Percentiles rank a stretch among this genome's conserved stretches.
These are phyloP conservation scores for Azorinus chamasolen DNA, from an alignment of 2,888 invertebrate species.

Conservation along the genomic window DNA sequence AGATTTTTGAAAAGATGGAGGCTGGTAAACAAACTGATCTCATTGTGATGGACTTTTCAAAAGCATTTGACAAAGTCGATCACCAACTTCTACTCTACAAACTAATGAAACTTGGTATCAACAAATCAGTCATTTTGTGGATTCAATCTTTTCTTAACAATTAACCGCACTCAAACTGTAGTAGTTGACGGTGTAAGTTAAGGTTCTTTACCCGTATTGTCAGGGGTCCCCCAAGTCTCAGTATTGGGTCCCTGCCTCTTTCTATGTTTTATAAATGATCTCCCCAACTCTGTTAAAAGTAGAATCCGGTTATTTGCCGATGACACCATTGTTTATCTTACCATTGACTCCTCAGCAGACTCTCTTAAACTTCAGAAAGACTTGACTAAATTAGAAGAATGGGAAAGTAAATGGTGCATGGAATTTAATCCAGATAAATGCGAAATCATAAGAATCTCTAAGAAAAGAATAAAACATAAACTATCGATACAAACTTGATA, in stretches of 20 bases:
- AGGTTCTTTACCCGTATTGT: slow-evolving; percentile 1
- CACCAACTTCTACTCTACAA: slow-evolving; percentile 20
- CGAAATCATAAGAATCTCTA: slow-evolving; percentile 17
- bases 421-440: no score
- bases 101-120: slow-evolving; percentile 7
- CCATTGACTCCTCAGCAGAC: not conserved
- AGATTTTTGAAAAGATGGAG: slow-evolving; percentile 12
- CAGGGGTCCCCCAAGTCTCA: slow-evolving; percentile 26
- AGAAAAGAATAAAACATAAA: slow-evolving; percentile 4
- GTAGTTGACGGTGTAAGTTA: slow-evolving; percentile 12
- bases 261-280: slow-evolving; percentile 27
- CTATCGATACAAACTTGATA: slow-evolving; percentile 17
- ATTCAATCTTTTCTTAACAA: slow-evolving; percentile 12
- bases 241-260: slow-evolving; percentile 33
- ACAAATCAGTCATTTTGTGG: not conserved
- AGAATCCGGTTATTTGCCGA: slow-evolving; percentile 38
- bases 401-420: slow-evolving; percentile 17
- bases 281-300: slow-evolving; percentile 32
- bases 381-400: slow-evolving; percentile 10
- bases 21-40: slow-evolving; percentile 24
- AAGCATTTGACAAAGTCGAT: slow-evolving; percentile 30
- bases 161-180: slow-evolving; percentile 18
- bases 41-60: slow-evolving; percentile 34
- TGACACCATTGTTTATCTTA: slow-evolving; percentile 33
- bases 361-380: slow-evolving; percentile 16